phyloP scores from a whole-genome alignment of 1,140 invertebrate genomes.

The Tetramorium alpestre region DNA sequence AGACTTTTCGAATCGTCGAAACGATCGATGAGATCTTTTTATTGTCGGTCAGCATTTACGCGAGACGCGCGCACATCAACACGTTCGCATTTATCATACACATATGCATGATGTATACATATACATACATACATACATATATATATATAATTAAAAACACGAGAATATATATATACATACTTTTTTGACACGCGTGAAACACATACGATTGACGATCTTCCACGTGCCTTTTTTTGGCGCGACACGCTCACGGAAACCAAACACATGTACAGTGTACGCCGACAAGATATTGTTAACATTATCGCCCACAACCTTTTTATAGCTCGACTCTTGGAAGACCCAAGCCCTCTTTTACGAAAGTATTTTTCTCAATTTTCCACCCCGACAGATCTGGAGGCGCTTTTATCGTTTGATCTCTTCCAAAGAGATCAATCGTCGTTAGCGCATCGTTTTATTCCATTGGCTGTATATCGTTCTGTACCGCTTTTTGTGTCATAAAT shows the following conservation, averaged over 20 bases:
- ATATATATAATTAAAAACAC: constrained; percentile 23
- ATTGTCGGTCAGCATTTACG: constrained; percentile 62
- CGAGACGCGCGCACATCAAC: constrained; percentile 54
- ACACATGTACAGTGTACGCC: constrained; percentile 47
- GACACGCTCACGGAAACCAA: constrained; percentile 55
- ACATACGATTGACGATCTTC: constrained; percentile 69
- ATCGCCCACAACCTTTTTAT: constrained; percentile 69
- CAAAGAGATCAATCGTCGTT: neutral
- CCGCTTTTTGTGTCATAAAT: neutral
- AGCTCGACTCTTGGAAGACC: constrained; percentile 62
- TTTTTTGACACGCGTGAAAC: constrained; percentile 46
- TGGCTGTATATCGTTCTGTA: neutral
- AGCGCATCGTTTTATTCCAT: neutral
- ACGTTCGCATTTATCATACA: constrained; percentile 64
- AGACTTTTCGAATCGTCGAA: constrained; percentile 21
- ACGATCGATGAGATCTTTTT: constrained; percentile 7
- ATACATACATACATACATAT: neutral
- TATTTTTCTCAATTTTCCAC: constrained; percentile 49
- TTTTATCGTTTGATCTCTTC: neutral
- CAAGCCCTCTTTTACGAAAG: constrained; percentile 13
- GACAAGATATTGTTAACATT: constrained; percentile 65
- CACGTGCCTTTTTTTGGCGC: constrained; percentile 67
- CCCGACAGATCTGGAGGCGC: constrained; percentile 55
- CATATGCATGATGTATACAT: neutral
- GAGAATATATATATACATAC: constrained; percentile 48